Evolutionary conservation across 1,140 invertebrate species (phyloP), one percentile per base, ranked within the genome.

Genomic region (Samia ricini): DNA sequence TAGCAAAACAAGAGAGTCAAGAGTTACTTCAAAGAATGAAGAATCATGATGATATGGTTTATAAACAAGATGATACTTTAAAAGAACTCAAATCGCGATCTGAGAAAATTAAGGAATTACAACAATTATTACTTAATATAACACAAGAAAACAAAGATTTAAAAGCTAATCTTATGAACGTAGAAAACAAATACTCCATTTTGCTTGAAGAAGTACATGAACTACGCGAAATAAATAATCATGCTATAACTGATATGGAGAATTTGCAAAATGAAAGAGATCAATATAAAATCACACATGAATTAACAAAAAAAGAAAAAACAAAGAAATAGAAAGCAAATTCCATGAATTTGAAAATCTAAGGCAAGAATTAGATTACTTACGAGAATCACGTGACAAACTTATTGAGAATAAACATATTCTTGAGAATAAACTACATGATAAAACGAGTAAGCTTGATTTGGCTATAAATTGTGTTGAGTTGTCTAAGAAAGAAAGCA

Each of bases 1-100:
- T 76, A 54, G 73, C 73, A 5, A 74, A 68, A 67, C 67, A 72
- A 68, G 84, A 89, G 64, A 89, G 83, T 69, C 48, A 81, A 64
- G 76, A 82, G 50, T 49, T 85, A 63, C 23, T 85, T 22, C 54
- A 72, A 49, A 79, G 64, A 66, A 60, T 79, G n/a, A 77, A 77
- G 61, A 66, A 73, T 61, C 71, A 74, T 59, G 67, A 68, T 29
- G 59, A 75, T 8, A 48, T 64, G 3, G 29, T 74, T 10, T 49
- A 70, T 19, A 63, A 54, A 68, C 56, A 72, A 51, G 50, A 64
- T 54, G 62, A 71, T 21, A 19, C 69, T 1, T 50, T 51, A n/a
- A 66, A 65, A 57, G 48, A 61, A 21, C 33, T 70, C 15, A 63
- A 55, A 42, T 29, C 18, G 26, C 22, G 65, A 36, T 4, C 29